Conservation (phyloP, 1,140 invertebrate species). For the Pseudomyrmex concolor region DNA sequence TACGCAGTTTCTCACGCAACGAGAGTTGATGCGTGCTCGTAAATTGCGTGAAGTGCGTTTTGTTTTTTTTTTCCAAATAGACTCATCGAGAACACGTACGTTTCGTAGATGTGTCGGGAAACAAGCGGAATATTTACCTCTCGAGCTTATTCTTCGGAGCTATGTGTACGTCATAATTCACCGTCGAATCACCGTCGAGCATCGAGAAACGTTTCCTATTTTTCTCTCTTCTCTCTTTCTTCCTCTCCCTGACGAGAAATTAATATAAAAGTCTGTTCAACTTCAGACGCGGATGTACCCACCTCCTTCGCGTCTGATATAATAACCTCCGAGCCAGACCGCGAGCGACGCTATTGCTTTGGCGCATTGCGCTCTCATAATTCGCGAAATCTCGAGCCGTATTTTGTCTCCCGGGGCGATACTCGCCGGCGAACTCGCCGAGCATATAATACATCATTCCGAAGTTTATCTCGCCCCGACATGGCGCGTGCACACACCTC, state of each 20-base stretch:
- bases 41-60: too few relatives aligned
- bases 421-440: conserved; percentile 15
- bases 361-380: conserved; percentile 55
- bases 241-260: background rate
- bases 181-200: background rate
- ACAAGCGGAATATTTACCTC: too few relatives aligned
- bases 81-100: too few relatives aligned
- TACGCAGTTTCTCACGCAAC: background rate
- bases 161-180: background rate
- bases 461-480: conserved; percentile 41
- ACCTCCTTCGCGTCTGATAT: too few relatives aligned
- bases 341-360: background rate
- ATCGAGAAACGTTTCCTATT: background rate
- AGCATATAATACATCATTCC: conserved; percentile 36
- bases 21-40: background rate
- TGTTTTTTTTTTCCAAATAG: background rate
- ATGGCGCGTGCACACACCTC: conserved; percentile 16
- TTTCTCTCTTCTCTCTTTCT: background rate
- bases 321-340: background rate
- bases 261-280: conserved; percentile 21
- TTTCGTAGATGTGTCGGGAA: too few relatives aligned
- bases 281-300: background rate
- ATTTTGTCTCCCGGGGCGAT: conserved; percentile 36
- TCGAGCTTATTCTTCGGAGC: too few relatives aligned
- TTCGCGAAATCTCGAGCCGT: conserved; percentile 38